Base-by-base conservation (phyloP, 2,888 invertebrate genomes). In the Eupithecia insigniata region DNA sequence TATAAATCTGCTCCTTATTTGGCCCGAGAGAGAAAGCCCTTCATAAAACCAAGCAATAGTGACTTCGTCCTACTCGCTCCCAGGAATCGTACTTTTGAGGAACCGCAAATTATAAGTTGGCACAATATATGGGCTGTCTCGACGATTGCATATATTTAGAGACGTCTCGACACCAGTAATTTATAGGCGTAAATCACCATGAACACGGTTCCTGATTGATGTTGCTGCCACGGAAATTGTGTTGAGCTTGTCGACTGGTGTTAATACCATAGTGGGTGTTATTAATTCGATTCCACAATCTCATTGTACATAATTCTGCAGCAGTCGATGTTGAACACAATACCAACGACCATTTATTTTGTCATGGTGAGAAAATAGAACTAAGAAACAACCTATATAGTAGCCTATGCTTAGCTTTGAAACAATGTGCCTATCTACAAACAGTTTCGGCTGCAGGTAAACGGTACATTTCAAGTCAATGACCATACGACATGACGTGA, bases 381-480 rank as follows among this genome's bases (percentile, higher is more conserved):
- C 61, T 46, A n/a, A 34, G 26, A 62, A 16, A 26, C 61, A 51
- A 55, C 26, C 26, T 58, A 66, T 43, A 30, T 16, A 8, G 51
- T 62, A 26, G 8, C n/a, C 22, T 36, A 34, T 12, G 32, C 36
- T 36, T 22, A 64, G 34, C 26, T 60, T 69, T 67, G 26, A 65
- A 74, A 84, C 84, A 86, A 83, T 78, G 81, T 79, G 78, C 26
- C 46, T 51, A 51, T 80, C 73, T 75, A 76, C 70, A 43, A 78
- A 75, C 78, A 80, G 72, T 83, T 80, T 81, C 77, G 75, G 82
- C 74, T 78, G 70, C 66, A 78, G 73, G 70, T 77, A 80, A 90
- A 90, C 91, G 90, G 91, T 90, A 91, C 83, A 88, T 79, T 78
- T 22, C 73, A 85, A 89, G 91, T 90, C 90, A 89, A 84, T 88